phyloP scores from a whole-genome alignment of 2,797 vertebrate genomes.

The Macrochelys suwanniensis region DNA sequence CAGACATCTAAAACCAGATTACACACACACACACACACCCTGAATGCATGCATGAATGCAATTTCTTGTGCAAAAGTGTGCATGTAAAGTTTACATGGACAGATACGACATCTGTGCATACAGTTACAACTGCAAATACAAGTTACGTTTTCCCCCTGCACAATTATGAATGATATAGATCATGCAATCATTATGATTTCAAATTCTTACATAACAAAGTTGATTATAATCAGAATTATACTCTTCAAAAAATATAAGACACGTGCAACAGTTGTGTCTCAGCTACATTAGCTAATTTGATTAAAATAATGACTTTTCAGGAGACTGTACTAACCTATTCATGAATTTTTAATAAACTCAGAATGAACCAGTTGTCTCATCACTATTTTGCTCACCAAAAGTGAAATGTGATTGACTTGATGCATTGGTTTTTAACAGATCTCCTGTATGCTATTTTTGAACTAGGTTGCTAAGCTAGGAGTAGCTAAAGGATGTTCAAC shows the following conservation, averaged over 20 bases:
- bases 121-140: neutral
- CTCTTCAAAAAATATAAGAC: neutral
- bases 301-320: neutral
- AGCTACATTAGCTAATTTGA: neutral
- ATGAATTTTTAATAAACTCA: neutral
- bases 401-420: neutral
- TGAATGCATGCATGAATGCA: neutral
- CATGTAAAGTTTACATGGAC: neutral
- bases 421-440: constrained; percentile 10
- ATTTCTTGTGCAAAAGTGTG: neutral
- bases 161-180: neutral
- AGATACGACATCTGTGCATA: neutral
- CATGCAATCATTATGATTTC: neutral
- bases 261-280: neutral
- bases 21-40: accelerated
- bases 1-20: neutral
- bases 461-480: constrained; percentile 77
- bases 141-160: neutral
- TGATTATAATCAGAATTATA: accelerated
- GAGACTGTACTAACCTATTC: neutral
- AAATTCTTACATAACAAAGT: neutral
- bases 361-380: neutral
- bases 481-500: constrained; percentile 76
- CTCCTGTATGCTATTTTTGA: constrained; percentile 10
- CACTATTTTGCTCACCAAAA: constrained; percentile 1